Conservation (phyloP, 2,113 vertebrate genomes). For the Orcinus orca region DNA sequence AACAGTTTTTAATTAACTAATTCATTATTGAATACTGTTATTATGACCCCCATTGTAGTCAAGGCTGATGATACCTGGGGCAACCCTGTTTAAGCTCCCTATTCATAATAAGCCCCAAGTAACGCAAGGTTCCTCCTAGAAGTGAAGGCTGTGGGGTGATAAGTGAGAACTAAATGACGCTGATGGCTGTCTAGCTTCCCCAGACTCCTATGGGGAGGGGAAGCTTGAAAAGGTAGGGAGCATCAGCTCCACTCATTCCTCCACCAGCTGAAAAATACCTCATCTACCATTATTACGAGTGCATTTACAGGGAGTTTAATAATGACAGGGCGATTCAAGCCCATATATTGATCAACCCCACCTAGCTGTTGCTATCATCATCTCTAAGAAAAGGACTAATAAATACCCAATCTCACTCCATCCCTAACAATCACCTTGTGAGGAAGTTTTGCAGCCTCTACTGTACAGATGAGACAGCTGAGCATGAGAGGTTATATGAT, state of each 20-base stretch:
- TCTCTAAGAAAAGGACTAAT: neutral
- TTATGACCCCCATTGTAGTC: neutral
- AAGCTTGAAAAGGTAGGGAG: neutral
- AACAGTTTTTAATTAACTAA: neutral
- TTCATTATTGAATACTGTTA: neutral
- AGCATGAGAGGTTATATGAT: neutral
- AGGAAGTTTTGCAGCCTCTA: neutral
- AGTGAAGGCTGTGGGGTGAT: neutral
- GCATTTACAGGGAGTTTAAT: neutral
- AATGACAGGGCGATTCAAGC: neutral
- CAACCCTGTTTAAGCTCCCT: neutral
- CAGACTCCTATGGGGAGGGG: neutral
- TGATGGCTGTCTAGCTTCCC: neutral
- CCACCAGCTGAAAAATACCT: neutral
- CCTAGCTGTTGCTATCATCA: neutral
- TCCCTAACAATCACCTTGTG: neutral
- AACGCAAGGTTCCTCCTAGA: neutral
- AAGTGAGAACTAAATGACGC: neutral
- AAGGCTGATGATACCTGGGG: neutral
- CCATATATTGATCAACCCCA: neutral
- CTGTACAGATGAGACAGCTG: neutral
- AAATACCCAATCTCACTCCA: neutral
- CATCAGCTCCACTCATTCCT: neutral
- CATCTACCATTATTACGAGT: neutral
- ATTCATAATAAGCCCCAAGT: neutral